Base-by-base conservation (phyloP, 2,797 vertebrate species). In the Mus spretus region DNA sequence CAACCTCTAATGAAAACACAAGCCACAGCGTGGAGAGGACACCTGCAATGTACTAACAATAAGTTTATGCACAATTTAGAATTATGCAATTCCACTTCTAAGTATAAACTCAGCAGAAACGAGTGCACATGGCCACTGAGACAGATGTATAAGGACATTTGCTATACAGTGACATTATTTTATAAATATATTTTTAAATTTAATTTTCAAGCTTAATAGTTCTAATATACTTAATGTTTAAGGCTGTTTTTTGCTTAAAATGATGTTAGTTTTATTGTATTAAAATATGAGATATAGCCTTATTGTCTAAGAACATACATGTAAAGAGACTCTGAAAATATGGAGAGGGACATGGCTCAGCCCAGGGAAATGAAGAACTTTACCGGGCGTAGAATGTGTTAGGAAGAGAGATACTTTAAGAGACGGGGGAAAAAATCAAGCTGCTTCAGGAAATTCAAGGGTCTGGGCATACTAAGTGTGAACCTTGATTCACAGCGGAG, bases 201-300 rank as follows among this genome's bases (percentile, higher is more conserved):
- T 93, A 96, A 78, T 83, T 95, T 87, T 80, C 57, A 86, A 78
- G 9, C 20, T 37, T n/a, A 12, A 59, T 24, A 86, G 55, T 95
- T 94, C 95, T 94, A 91, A 91, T 83, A 70, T 15, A 70, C 31
- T 86, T 94, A 95, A 83, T 83, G 94, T 86, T 93, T 91, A 96
- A 96, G 95, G 74, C 24, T 90, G n/a, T 74, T 90, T 97, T 94
- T 28, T 77, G 59, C 55, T 97, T 82, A 44, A 55, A 80, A 92
- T 50, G 47, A 92, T 77, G 57, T 67, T 83, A 93, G 61, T 80
- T 96, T 95, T 47, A 26, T 5, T 84, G n/a, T 93, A 88, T 22
- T 81, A 96, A 96, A 94, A 61, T 31, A 40, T 2, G 63, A 90
- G 40, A 78, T 20, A 65, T 0, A 93, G 37, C 1, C 26, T 74